Evolutionary conservation across 2,797 vertebrate genomes (phyloP).

Genomic region (Eremophila alpestris): DNA sequence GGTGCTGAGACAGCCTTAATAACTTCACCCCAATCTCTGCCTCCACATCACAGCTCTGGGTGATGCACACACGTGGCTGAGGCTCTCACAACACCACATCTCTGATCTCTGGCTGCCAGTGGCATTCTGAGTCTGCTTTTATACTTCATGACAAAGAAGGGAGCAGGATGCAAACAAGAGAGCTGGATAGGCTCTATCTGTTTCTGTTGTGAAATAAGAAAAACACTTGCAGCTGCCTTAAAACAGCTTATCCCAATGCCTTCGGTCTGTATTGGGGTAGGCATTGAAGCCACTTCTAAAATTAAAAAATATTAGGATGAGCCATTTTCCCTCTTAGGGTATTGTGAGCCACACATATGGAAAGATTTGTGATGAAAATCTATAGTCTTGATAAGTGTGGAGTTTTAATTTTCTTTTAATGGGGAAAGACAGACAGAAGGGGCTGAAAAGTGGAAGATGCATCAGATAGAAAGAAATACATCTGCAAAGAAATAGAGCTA

Average conservation of each 20-base stretch:
- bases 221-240: background rate
- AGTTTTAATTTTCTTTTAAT: background rate
- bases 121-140: background rate
- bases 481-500: background rate
- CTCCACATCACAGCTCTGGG: background rate
- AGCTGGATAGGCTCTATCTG: background rate
- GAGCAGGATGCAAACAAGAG: background rate
- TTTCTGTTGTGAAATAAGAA: background rate
- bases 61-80: background rate
- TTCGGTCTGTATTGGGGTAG: background rate
- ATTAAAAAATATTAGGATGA: background rate
- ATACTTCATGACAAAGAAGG: background rate
- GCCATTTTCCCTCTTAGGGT: background rate
- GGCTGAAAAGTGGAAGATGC: background rate
- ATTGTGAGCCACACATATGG: background rate
- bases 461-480: background rate
- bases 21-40: background rate
- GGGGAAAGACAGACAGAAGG: background rate
- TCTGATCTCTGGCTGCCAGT: background rate
- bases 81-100: background rate
- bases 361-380: constrained; percentile 16
- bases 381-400: background rate
- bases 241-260: background rate
- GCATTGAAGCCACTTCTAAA: background rate
- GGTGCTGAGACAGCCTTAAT: background rate